Evolutionary conservation across 1,140 invertebrate genomes (phyloP), one percentile per base, ranked within the genome.

Genomic region (Sipha flava): DNA sequence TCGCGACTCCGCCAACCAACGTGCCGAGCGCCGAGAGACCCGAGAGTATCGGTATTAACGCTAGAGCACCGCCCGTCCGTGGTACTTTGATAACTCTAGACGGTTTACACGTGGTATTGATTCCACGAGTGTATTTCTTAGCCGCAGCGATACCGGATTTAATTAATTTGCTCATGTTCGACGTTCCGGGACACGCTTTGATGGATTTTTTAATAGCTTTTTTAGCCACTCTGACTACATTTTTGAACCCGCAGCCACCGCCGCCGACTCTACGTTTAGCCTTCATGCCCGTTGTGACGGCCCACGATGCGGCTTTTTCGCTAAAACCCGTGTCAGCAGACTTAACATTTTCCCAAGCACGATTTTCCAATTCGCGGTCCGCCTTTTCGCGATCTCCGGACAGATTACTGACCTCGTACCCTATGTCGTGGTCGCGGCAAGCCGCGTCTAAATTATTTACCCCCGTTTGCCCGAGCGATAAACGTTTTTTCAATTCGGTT

Each of bases 341-440:
- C 79, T 83, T 83, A 49, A 86, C 82, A 81, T 84, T 82, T 77
- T 83, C 18, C 83, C 84, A 86, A 49, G 86, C 86, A 82, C 83
- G 85, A 49, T 85, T 80, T 34, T 83, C 82, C 73, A 87, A 82
- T 77, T 82, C 31, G 81, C 83, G 81, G 84, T 87, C 86, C 49
- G 86, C 87, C 80, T 81, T 72, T 81, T 86, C 83, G 18, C 86
- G 82, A 52, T 81, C 79, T 79, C 62, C 47, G 9, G 79, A 81
- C 34, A 80, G 29, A 57, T 83, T 83, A 73, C 82, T 82, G 80
- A 85, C 79, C 0, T 82, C 82, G 82, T 87, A 87, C 9, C 83
- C 82, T 66, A 88, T 86, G 83, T 87, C 85, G 81, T 88, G 87
- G 34, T 85, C 77, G 81, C 85, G 86, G 79, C 86, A 87, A 14